Base-by-base conservation (phyloP, 2,113 vertebrate genomes). In the Oceanites oceanicus region DNA sequence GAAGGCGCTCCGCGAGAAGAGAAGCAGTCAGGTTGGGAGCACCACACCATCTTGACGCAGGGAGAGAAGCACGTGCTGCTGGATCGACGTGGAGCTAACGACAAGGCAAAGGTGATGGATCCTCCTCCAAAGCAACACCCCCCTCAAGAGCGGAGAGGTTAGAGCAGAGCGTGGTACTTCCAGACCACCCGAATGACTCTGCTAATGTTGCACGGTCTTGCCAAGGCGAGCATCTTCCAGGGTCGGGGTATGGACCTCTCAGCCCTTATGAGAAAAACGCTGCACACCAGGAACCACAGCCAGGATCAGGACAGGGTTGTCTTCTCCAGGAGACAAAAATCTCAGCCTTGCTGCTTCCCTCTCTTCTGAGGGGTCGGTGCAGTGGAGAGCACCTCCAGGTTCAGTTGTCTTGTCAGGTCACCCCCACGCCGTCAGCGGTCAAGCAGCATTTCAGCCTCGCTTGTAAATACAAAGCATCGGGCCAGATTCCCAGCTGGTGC, bases 1-100 rank as follows among this genome's bases (percentile, higher is more conserved):
- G 45, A 86, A 40, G 61, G 65, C 3, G 2, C 34, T 71, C 3
- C 0, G 15, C 0, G 0, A 79, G 67, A 68, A 59, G 34, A 59
- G 34, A 20, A 56, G 42, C 59, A n/a, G 23, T 18, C 23, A 6
- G 50, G 30, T 1, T 87, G 61, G 45, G 50, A 66, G 29, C 68
- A 71, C 9, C 30, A 34, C 2, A 6, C 68, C 62, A 14, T 15
- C 34, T 47, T 67, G 58, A 40, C 9, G 3, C 40, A 23, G 63
- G 30, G 45, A 47, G 22, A 63, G 32, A n/a, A 45, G 27, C 8
- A 59, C 3, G 2, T 27, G 45, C n/a, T 49, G n/a, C 59, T 52
- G 32, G 58, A 50, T 34, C 44, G n/a, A 53, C 13, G 2, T 20
- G 55, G 49, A 73, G 38, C 21, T 32, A 30, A 50, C 20, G 30